These are phyloP conservation scores for Tinamus major DNA, from an alignment of 2,797 vertebrate species.

Conservation along the genomic window DNA sequence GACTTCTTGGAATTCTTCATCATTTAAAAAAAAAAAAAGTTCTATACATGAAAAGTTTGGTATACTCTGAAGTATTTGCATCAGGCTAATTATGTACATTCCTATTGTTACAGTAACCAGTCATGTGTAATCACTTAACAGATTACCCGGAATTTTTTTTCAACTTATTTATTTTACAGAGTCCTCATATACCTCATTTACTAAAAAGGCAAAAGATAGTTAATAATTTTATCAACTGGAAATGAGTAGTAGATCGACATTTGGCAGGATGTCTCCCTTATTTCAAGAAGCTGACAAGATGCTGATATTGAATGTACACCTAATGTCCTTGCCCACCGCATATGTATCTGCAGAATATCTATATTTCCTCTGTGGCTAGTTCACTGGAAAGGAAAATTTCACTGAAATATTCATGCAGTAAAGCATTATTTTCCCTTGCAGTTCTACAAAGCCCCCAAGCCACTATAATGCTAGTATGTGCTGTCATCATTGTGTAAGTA, in stretches of 20 bases:
- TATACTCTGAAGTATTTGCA: background rate
- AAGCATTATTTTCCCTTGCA: background rate
- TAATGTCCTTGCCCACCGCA: background rate
- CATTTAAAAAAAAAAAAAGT: background rate
- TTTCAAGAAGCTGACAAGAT: background rate
- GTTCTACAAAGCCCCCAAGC: background rate
- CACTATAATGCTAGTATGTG: background rate
- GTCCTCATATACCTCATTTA: background rate
- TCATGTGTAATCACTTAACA: background rate
- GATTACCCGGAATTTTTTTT: background rate
- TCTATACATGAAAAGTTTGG: fast-evolving
- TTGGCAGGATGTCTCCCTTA: background rate
- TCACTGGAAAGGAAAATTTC: background rate
- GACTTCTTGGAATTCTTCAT: background rate
- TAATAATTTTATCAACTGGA: background rate
- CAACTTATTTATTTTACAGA: background rate
- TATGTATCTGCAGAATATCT: background rate
- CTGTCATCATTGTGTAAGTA: background rate
- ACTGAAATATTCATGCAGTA: background rate
- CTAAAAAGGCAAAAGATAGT: background rate
- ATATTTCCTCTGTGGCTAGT: background rate
- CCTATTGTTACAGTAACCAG: background rate
- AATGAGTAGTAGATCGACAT: background rate
- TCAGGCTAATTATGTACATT: background rate
- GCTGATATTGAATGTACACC: background rate